Base-by-base conservation (phyloP, 2,797 vertebrate genomes). In the Cebuella pygmaea region DNA sequence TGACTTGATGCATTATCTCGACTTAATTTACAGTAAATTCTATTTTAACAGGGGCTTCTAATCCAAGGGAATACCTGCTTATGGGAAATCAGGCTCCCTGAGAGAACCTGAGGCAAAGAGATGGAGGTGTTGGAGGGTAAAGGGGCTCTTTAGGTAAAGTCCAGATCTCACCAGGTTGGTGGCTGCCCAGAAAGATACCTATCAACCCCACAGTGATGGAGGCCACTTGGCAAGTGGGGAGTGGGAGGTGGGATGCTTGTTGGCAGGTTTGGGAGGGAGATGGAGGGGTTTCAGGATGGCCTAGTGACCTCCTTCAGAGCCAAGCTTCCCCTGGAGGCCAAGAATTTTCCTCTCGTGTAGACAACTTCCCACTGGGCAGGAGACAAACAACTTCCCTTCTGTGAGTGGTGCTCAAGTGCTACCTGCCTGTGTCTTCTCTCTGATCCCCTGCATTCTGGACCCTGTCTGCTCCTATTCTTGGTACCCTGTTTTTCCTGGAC, bases 11-110 rank as follows among this genome's bases (percentile, higher is more conserved):
- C 19, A 44, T 88, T 59, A 39, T 13, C 48, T 64, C 6, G 6
- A 36, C 26, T 36, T 94, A 81, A n/a, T 44, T 88, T 90, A 33
- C 36, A 33, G 50, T 7, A 19, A 13, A 6, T n/a, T 94, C 67
- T 75, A 57, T 91, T 93, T 88, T 88, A 81, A 50, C 13, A 80
- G 81, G 48, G 55, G 19, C 64, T 93, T 96, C 76, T 78, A 57
- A 64, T 61, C 44, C 41, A 46, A 74, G 36, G 39, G 4, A 72
- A 26, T 78, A 36, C 7, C 46, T 64, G 46, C 33, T 6, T 0
- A 24, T 33, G 41, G 36, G 72, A 74, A 82, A 26, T 82, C 26
- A 27, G 74, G 9, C 81, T 86, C 26, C 22, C 22, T 74, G 80
- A 15, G 22, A 74, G 79, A 92, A 17, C 41, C 82, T 44, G 57